These are phyloP conservation scores for Lophotriccus pileatus DNA, from an alignment of 2,797 vertebrate genomes.

Conservation along the genomic window DNA sequence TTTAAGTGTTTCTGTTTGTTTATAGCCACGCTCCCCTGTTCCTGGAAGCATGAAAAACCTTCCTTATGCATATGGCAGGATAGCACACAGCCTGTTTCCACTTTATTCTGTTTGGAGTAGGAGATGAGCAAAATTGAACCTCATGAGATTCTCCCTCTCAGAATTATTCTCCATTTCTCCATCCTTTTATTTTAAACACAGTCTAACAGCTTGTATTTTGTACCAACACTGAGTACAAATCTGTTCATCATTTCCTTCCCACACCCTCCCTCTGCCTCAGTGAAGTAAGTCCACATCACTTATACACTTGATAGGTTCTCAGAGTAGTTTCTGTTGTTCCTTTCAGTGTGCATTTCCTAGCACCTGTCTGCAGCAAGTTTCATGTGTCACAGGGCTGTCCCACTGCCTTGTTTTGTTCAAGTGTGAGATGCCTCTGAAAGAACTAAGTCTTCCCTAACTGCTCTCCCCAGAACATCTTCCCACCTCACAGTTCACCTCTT, in stretches of 20 bases:
- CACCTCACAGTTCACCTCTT: constrained; percentile 1
- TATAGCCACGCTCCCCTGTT: neutral
- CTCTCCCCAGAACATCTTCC: neutral
- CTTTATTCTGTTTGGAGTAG: neutral
- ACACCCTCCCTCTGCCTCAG: neutral
- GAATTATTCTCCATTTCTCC: neutral
- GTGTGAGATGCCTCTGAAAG: neutral
- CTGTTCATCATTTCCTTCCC: constrained; percentile 31
- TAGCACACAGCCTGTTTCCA: neutral
- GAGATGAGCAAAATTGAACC: constrained; percentile 12
- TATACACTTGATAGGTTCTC: neutral
- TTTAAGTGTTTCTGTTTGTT: neutral
- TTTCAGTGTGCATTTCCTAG: neutral
- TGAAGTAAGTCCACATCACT: neutral
- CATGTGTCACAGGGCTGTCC: neutral
- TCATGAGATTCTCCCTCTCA: neutral
- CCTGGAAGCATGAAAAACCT: neutral
- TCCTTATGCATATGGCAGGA: neutral
- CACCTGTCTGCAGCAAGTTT: constrained; percentile 8
- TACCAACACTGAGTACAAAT: constrained; percentile 33
- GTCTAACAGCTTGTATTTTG: constrained; percentile 50
- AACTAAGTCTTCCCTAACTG: neutral
- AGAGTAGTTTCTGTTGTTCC: constrained; percentile 2
- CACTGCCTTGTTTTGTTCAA: neutral
- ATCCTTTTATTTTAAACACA: constrained; percentile 35